Evolutionary conservation across 2,113 vertebrate species (phyloP).

Genomic region (Echinops telfairi): DNA sequence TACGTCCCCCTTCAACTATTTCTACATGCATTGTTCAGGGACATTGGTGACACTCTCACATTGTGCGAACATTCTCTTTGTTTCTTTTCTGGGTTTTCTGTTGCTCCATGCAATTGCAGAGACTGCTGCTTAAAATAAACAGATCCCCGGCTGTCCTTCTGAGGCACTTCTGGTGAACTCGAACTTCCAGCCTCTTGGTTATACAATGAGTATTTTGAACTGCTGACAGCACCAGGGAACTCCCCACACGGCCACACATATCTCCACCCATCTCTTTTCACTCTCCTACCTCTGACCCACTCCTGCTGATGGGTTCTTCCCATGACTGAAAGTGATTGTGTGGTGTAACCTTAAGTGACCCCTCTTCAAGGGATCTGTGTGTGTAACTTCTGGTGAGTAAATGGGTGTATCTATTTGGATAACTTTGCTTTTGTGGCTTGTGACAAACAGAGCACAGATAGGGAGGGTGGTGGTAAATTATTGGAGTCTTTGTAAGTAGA

Average conservation of each 20-base stretch:
- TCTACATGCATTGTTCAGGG: not conserved
- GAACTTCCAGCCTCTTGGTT: not conserved
- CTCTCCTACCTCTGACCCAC: not conserved
- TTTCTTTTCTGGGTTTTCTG: not conserved
- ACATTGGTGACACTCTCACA: not conserved
- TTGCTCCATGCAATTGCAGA: not conserved
- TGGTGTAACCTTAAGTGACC: not conserved
- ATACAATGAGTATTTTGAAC: not conserved
- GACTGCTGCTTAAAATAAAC: not conserved
- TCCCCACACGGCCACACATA: not conserved
- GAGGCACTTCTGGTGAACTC: not conserved
- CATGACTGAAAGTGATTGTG: not conserved
- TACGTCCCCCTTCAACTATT: not conserved
- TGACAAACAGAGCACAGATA: conserved; percentile 39
- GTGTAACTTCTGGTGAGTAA: conserved; percentile 57
- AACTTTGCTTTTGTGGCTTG: conserved; percentile 70
- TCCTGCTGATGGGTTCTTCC: not conserved
- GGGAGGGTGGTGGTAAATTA: not conserved
- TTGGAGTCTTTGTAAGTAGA: conserved; percentile 61
- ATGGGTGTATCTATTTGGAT: conserved; percentile 76
- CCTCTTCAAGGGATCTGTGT: not conserved
- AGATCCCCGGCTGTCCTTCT: not conserved
- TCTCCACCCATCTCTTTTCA: not conserved
- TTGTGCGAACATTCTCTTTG: not conserved
- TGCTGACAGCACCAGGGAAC: not conserved